Evolutionary conservation across 2,113 vertebrate genomes (phyloP).

Genomic region (Pimephales promelas): DNA sequence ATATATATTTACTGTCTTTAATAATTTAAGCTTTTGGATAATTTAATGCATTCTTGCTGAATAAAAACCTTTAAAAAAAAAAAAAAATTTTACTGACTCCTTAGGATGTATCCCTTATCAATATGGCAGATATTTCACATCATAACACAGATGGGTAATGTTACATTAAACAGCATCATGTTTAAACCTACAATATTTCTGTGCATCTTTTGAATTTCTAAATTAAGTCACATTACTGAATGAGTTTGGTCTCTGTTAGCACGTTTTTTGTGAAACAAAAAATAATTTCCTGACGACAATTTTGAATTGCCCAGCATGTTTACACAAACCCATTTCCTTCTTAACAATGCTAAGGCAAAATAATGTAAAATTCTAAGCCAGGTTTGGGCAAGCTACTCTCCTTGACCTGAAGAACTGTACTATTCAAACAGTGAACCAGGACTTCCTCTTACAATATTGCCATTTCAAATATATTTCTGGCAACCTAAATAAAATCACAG

Average conservation of each 20-base stretch:
- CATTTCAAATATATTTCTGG: not conserved
- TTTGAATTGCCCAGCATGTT: not conserved
- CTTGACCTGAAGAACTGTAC: not conserved
- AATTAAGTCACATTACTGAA: constrained; percentile 1
- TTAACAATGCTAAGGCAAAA: constrained; percentile 9
- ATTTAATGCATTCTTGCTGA: not conserved
- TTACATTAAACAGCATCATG: not conserved
- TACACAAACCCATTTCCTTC: not conserved
- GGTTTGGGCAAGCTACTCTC: not conserved
- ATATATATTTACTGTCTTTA: not conserved
- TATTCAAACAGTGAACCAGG: not conserved
- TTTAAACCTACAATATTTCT: constrained; percentile 1
- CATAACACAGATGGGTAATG: constrained; percentile 27
- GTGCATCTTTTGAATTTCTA: not conserved
- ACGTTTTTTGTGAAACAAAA: not conserved
- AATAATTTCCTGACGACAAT: not conserved
- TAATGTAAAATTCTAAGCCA: not conserved
- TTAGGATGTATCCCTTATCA: not conserved
- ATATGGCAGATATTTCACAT: constrained; percentile 40
- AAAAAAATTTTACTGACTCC: not conserved
- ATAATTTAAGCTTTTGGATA: not conserved
- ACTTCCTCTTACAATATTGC: not conserved
- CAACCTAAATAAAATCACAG: not conserved
- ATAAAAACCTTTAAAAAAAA: not conserved
- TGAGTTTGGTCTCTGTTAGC: not conserved